Evolutionary conservation across 2,888 invertebrate genomes (phyloP), one percentile per base, ranked within the genome.

Genomic region (Orthosia gothica): DNA sequence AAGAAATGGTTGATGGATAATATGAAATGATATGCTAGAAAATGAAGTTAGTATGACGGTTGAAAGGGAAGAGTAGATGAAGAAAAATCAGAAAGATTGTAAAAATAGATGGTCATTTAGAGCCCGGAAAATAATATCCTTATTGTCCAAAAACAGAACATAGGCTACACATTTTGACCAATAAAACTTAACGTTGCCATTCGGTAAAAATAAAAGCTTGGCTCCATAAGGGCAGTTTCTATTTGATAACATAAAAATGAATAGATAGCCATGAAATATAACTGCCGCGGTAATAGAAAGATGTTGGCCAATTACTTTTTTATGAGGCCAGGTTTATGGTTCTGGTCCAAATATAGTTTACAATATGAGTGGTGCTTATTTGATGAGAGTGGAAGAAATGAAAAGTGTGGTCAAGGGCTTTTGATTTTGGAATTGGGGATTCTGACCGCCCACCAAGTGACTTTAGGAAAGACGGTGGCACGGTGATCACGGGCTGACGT

Each of bases 201-300:
- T 78, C 32, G 32, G 61, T 52, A 23, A 57, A 52, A 82, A 79
- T 79, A 82, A 75, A 74, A 74, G 64, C 68, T 68, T 58, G 23
- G 66, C 63, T 63, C 58, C 55, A 26, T 72, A 70, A 47, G 73
- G 74, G n/a, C 64, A 74, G 64, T 79, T 65, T 52, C 68, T 73
- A 80, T 74, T 74, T 79, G 66, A 75, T 76, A 69, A 57, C 76
- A 83, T 84, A 81, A 85, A 84, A 81, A 73, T 61, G 59, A 85
- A 83, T 83, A 79, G 72, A 76, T 70, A 78, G 73, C 67, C 76
- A 69, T 85, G 68, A 85, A 85, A 79, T 84, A 70, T 82, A 81
- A 85, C 65, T 57, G 78, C 74, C 61, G 40, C 68, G 55, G 70
- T 83, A 81, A 78, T 83, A 66, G 77, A 70, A 74, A 81, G 45